Base-by-base conservation (phyloP, 2,113 vertebrate species). In the Pterocles orientalis region DNA sequence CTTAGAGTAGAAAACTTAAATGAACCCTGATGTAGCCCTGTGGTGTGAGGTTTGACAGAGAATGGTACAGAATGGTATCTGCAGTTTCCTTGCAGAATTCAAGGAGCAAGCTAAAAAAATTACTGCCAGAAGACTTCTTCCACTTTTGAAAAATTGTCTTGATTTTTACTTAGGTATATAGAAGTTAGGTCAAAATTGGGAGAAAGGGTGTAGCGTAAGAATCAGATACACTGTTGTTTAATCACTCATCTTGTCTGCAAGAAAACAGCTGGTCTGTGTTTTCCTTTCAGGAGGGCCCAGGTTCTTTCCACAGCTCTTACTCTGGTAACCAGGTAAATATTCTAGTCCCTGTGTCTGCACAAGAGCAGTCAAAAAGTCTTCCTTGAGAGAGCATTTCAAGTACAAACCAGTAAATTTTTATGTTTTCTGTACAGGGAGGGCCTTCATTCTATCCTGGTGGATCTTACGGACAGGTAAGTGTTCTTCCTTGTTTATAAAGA, bases 291-390 rank as follows among this genome's bases (percentile, higher is more conserved):
- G 88, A 57, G 0, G 76, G 66, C 34, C 88, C 66, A 83, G 88
- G 62, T 65, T 95, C 89, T 45, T 88, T 83, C 18, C 45, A 96
- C 16, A 18, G 76, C 43, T 82, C 91, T 34, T 92, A 92, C 31
- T 92, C 82, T 0, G 86, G 71, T 10, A 86, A 86, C 54, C 93
- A 96, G 96, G 96, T 94, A 88, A 95, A 61, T 45, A 80, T 47
- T 88, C 26, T 29, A 41, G 3, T 43, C 50, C 3, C 18, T 57
- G 20, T 77, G 17, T 6, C 48, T 77, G 54, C 23, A 33, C 8
- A 33, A 34, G 3, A 64, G 16, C 31, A 64, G 18, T 7, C 24
- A 31, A 9, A 28, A 64, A 34, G 10, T 39, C 12, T 33, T 23
- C 8, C 7, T 19, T 39, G 33, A 26, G 54, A 43, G 29, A 81